Evolutionary conservation across 1,140 invertebrate species (phyloP).

Genomic region (Mya arenaria): DNA sequence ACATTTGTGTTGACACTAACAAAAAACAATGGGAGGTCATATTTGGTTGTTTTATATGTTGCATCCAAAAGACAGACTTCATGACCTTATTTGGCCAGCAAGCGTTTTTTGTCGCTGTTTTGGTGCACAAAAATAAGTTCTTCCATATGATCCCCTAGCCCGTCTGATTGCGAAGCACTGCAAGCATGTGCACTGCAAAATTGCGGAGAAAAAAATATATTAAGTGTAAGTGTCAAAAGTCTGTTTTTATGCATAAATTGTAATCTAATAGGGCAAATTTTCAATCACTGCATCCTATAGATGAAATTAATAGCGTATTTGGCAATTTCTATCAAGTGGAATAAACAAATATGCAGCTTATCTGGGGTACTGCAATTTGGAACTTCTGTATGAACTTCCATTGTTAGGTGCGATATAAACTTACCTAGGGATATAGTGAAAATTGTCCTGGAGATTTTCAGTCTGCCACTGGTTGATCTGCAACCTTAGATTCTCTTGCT

Average conservation of each 20-base stretch:
- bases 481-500: background rate
- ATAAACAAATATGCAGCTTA: too few relatives aligned
- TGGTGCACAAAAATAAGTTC: slow-evolving; percentile 59
- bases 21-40: slow-evolving; percentile 62
- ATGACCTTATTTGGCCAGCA: slow-evolving; percentile 53
- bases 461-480: background rate
- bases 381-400: slow-evolving; percentile 28
- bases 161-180: too few relatives aligned
- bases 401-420: background rate
- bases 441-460: slow-evolving; percentile 3
- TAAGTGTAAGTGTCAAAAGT: background rate
- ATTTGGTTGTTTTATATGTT: slow-evolving; percentile 61
- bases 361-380: slow-evolving; percentile 20
- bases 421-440: background rate
- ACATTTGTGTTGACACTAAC: slow-evolving; percentile 63
- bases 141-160: background rate
- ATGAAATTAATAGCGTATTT: too few relatives aligned
- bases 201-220: background rate
- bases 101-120: slow-evolving; percentile 34
- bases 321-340: too few relatives aligned
- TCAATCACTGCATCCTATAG: background rate
- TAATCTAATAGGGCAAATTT: slow-evolving; percentile 3
- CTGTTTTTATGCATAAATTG: slow-evolving; percentile 20
- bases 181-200: slow-evolving; percentile 24
- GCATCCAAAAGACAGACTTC: slow-evolving; percentile 60